These are phyloP conservation scores for Crematogaster levior DNA, from an alignment of 2,888 invertebrate genomes.

Conservation along the genomic window DNA sequence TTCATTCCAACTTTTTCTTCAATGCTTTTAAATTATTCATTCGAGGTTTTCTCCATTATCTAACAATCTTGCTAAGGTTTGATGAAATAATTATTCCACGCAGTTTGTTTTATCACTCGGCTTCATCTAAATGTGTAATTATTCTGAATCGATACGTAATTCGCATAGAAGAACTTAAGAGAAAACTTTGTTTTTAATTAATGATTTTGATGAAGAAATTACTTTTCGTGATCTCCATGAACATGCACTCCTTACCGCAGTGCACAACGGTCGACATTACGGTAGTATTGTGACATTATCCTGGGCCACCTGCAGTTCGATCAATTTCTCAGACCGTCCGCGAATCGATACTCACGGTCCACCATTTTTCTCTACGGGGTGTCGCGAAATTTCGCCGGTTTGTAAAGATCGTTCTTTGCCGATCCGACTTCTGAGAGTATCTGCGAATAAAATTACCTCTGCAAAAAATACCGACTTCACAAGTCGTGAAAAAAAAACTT, in stretches of 20 bases:
- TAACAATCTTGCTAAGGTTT: neutral
- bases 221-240: slow-evolving; percentile 15
- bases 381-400: slow-evolving; percentile 20
- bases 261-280: slow-evolving; percentile 67
- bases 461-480: neutral
- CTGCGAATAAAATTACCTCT: neutral
- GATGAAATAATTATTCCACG: neutral
- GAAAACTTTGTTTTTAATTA: neutral
- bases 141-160: neutral
- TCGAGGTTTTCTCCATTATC: neutral
- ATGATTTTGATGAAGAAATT: neutral
- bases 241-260: slow-evolving; percentile 64
- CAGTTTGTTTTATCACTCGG: neutral
- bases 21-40: neutral
- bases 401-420: slow-evolving; percentile 6
- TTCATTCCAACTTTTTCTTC: neutral
- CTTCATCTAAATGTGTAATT: neutral
- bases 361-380: slow-evolving; percentile 54
- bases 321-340: slow-evolving; percentile 79
- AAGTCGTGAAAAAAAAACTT: neutral
- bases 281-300: slow-evolving; percentile 72
- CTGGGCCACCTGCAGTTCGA: slow-evolving; percentile 82
- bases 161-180: neutral
- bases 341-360: slow-evolving; percentile 65
- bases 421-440: neutral